Percentiles rank a stretch among this genome's conserved stretches.
These are phyloP conservation scores for Picus viridis DNA, from an alignment of 2,797 vertebrate species.

Conservation along the genomic window DNA sequence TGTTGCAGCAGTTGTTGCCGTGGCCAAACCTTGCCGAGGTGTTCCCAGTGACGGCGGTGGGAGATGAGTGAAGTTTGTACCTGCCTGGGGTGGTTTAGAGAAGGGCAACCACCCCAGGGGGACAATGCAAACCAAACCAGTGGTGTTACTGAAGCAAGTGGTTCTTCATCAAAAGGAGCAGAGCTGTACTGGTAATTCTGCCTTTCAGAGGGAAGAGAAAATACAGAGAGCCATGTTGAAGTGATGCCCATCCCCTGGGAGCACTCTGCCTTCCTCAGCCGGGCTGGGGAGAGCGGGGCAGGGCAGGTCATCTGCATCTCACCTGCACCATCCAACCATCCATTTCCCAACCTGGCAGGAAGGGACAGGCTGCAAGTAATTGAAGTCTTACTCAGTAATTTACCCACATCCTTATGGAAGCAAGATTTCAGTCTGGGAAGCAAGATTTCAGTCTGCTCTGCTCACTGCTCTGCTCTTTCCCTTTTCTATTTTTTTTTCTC, in stretches of 20 bases:
- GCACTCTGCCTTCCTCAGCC: conserved; percentile 16
- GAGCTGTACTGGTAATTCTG: neutral
- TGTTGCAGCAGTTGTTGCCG: neutral
- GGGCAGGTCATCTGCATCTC: neutral
- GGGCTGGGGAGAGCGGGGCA: neutral
- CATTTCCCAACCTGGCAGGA: neutral
- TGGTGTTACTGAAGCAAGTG: neutral
- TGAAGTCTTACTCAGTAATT: neutral
- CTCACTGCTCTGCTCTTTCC: neutral
- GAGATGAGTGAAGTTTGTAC: neutral
- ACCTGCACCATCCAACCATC: accelerated
- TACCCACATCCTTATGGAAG: neutral
- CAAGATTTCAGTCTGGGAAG: neutral
- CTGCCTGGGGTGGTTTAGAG: neutral
- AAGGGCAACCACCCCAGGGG: neutral
- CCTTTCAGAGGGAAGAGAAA: conserved; percentile 8
- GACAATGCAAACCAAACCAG: neutral
- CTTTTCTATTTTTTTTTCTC: neutral
- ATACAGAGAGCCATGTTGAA: neutral
- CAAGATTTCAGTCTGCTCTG: neutral
- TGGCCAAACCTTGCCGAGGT: neutral
- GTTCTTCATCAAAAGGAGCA: neutral
- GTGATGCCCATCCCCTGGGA: neutral
- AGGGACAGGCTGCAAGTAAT: neutral
- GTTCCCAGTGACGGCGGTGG: neutral